phyloP scores from a whole-genome alignment of 2,888 invertebrate species.

The Silvanus unidentatus region DNA sequence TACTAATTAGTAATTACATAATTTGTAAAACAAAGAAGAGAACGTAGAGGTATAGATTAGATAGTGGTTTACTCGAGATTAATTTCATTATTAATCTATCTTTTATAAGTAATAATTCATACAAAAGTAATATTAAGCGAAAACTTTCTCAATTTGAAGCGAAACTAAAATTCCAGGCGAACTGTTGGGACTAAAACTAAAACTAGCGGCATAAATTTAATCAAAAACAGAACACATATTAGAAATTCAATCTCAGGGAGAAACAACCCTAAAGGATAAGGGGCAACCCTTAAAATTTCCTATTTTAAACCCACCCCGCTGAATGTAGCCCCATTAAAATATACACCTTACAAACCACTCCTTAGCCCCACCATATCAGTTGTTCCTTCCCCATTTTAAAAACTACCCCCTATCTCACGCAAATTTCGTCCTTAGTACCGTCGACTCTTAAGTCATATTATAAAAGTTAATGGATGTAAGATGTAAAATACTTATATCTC shows the following conservation, averaged over 20 bases:
- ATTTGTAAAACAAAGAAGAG: too few relatives aligned
- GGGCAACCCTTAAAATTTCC: constrained; percentile 39
- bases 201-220: constrained; percentile 45
- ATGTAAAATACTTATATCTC: constrained; percentile 44
- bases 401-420: constrained; percentile 40
- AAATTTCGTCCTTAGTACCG: constrained; percentile 38
- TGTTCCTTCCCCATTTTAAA: constrained; percentile 31
- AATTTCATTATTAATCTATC: too few relatives aligned
- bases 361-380: constrained; percentile 29
- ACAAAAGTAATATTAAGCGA: constrained; percentile 26
- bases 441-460: constrained; percentile 37
- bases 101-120: not conserved
- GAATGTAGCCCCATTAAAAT: constrained; percentile 5
- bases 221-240: constrained; percentile 48
- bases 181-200: constrained; percentile 29
- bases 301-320: constrained; percentile 30
- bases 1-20: too few relatives aligned
- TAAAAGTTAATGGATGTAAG: constrained; percentile 39
- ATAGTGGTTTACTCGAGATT: too few relatives aligned
- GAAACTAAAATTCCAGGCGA: constrained; percentile 30
- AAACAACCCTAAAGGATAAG: constrained; percentile 46
- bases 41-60: too few relatives aligned
- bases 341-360: constrained; percentile 30
- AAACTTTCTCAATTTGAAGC: constrained; percentile 35
- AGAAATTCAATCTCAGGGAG: constrained; percentile 47